phyloP scores from a whole-genome alignment of 2,113 vertebrate genomes.

The Lethenteron reissneri region DNA sequence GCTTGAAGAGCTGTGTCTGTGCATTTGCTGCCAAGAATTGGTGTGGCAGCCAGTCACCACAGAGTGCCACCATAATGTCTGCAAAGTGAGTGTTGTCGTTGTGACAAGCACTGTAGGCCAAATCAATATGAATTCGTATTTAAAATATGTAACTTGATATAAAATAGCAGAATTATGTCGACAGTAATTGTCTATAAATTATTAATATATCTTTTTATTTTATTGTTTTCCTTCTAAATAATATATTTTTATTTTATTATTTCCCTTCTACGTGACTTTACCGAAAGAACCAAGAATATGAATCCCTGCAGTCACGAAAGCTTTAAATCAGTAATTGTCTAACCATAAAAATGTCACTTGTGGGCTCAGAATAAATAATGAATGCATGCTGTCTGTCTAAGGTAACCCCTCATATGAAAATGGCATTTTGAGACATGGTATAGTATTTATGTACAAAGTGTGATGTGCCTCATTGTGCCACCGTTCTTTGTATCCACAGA shows the following conservation, averaged over 20 bases:
- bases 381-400: neutral
- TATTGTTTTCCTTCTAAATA: neutral
- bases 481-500: constrained; percentile 22
- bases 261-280: neutral
- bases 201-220: too few species aligned
- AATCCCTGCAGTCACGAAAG: too few species aligned
- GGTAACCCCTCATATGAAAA: fast-evolving
- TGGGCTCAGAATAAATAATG: constrained; percentile 3
- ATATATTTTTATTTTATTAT: neutral
- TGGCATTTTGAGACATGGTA: fast-evolving
- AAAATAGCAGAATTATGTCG: neutral
- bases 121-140: neutral
- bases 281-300: neutral
- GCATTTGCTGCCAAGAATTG: constrained; percentile 91
- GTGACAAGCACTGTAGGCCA: neutral
- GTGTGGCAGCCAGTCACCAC: constrained; percentile 71
- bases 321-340: neutral
- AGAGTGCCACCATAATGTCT: constrained; percentile 81
- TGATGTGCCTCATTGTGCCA: fast-evolving
- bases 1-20: constrained; percentile 69
- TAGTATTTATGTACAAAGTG: neutral
- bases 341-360: neutral
- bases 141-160: neutral
- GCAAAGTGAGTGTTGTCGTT: constrained; percentile 35
- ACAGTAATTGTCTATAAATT: neutral